A percentile compares a stretch with the other conserved stretches of the same genome.
Conservation (phyloP, 2,797 vertebrate genomes). For the Amphiprion clarkii region DNA sequence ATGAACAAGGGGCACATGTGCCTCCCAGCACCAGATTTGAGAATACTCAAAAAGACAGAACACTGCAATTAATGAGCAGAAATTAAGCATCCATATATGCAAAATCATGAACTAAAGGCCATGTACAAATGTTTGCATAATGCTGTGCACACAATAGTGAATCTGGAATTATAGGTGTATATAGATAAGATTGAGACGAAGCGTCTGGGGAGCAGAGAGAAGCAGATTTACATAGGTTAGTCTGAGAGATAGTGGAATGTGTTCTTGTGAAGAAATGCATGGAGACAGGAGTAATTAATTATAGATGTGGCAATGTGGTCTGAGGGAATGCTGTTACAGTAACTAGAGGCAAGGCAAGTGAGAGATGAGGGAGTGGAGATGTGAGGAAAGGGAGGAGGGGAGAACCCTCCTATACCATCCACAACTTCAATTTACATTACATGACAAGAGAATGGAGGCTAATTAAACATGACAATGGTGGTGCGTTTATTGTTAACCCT, state of each 20-base stretch:
- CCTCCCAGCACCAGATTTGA: conserved; percentile 22
- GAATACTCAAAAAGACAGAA: not conserved
- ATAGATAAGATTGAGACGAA: conserved; percentile 39
- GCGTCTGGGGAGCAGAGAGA: conserved; percentile 24
- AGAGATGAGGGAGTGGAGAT: conserved; percentile 45
- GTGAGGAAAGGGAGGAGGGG: conserved; percentile 35
- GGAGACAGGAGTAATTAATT: conserved; percentile 84
- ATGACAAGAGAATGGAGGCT: conserved; percentile 73
- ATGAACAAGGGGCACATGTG: conserved; percentile 25
- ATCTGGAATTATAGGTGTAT: conserved; percentile 50
- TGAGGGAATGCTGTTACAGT: conserved; percentile 80
- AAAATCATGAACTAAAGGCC: conserved; percentile 43
- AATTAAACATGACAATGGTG: conserved; percentile 81
- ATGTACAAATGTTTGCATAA: conserved; percentile 46
- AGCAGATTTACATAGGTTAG: conserved; percentile 55
- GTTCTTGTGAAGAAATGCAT: conserved; percentile 73
- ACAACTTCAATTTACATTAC: conserved; percentile 80
- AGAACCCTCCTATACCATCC: conserved; percentile 52
- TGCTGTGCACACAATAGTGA: conserved; percentile 12
- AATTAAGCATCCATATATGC: conserved; percentile 39
- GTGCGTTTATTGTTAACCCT: conserved; percentile 73
- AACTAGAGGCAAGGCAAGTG: conserved; percentile 75
- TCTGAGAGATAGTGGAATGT: conserved; percentile 66
- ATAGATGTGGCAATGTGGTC: conserved; percentile 82
- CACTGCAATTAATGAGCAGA: conserved; percentile 21